Conservation (phyloP, 2,888 invertebrate genomes). For the Mesorhabditis sp. region DNA sequence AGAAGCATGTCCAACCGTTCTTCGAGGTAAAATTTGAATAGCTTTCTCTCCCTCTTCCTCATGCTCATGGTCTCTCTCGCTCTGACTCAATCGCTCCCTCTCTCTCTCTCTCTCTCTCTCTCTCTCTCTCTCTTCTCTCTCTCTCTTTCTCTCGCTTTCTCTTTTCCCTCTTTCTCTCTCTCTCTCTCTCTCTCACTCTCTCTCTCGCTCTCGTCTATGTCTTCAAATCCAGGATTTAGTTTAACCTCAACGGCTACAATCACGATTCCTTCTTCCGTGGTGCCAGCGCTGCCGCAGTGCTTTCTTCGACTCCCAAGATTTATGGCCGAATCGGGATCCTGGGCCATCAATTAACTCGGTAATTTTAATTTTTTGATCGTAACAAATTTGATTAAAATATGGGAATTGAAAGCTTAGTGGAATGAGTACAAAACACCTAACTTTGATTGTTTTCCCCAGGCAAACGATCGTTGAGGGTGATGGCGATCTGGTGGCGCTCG, state of each 20-base stretch:
- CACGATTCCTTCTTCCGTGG: constrained; percentile 16
- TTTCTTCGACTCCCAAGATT: constrained; percentile 22
- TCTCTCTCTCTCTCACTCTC: too few relatives aligned
- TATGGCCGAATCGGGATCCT: constrained; percentile 22
- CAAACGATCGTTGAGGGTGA: constrained; percentile 19
- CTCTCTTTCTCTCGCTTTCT: too few relatives aligned
- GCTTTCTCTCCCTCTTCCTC: too few relatives aligned
- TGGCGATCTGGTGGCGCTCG: constrained; percentile 23
- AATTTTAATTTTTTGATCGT: neutral
- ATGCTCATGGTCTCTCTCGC: too few relatives aligned
- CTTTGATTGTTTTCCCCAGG: too few relatives aligned
- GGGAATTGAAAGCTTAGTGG: neutral
- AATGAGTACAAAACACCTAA: neutral
- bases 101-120: too few relatives aligned
- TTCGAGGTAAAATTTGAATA: too few relatives aligned
- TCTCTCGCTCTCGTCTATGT: neutral
- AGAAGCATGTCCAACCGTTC: too few relatives aligned
- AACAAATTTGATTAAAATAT: neutral
- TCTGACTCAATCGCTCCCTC: too few relatives aligned
- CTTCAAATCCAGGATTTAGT: neutral
- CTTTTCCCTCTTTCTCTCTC: too few relatives aligned
- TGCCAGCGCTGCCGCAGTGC: constrained; percentile 21
- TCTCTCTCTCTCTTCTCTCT: too few relatives aligned
- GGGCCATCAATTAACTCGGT: constrained; percentile 25
- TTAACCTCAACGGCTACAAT: neutral